Base-by-base conservation (phyloP, 2,113 vertebrate species). In the Cyanocitta stelleri region DNA sequence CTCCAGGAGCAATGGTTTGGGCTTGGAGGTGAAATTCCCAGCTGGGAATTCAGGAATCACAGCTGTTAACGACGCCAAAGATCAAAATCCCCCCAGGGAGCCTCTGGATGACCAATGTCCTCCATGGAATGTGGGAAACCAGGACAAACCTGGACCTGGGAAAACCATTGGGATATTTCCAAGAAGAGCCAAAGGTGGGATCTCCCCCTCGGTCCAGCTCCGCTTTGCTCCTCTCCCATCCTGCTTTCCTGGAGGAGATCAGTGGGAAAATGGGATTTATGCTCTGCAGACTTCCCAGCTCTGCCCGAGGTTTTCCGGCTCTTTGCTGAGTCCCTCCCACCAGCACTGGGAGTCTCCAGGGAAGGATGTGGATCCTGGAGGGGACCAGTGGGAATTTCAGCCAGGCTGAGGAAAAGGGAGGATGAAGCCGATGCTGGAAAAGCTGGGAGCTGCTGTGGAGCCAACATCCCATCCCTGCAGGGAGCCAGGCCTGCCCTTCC, bases 181-280 rank as follows among this genome's bases (percentile, higher is more conserved):
- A 10, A 35, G 32, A 39, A 39, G 21, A 80, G 37, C 41, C 3
- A 2, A 82, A n/a, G 46, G 41, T 74, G 75, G 41, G 32, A 46
- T 55, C 10, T 86, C 27, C 46, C n/a, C 39, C 24, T 9, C 1
- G 19, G 10, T 56, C 2, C 1, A 33, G 55, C 35, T 37, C 52
- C 22, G 35, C 55, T 87, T 78, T 46, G 46, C 52, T 83, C n/a
- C 88, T 33, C 15, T 73, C 43, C 43, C 49, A 43, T 4, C 7
- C 2, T 0, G 0, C 32, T 93, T 66, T 58, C n/a, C 55, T 51
- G 23, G 32, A 35, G 27, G 4, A 71, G 1, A 18, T 33, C 6
- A 22, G 19, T 35, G 67, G 23, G 3, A 37, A 85, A 35, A 13
- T 10, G 11, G 22, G 12, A 21, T 80, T 46, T 91, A 27, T 80